Base-by-base conservation (phyloP, 1,140 invertebrate genomes). In the Choristoneura fumiferana region DNA sequence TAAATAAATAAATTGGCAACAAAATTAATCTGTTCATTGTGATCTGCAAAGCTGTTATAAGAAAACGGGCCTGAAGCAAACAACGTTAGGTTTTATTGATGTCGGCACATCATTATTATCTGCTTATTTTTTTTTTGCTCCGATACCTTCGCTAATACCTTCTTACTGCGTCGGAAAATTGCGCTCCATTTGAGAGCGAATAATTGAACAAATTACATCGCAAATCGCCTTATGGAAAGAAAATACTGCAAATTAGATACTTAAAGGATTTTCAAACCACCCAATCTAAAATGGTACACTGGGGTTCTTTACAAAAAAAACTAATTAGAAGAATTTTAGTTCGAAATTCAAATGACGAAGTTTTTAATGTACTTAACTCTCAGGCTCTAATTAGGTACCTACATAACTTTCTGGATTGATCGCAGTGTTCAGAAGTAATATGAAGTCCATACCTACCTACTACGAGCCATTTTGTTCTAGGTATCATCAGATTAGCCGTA, bases 241-340 rank as follows among this genome's bases (percentile, higher is more conserved):
- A 80, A 76, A 77, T 73, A 76, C 67, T 67, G 54, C 73, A 82
- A 84, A 87, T 84, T 78, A 78, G 73, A 67, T 74, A 76, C 71
- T 78, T 78, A 77, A 71, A 77, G 67, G 71, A 78, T 76, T 76
- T 68, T 58, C 56, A 17, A 64, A 67, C 69, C 62, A 72, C 74
- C 63, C 67, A 49, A 18, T 49, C 10, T 49, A 49, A 45, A 18
- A 45, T 49, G 0, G 29, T 22, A 8, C 22, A 49, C 12, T 45
- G 12, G 22, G 22, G 22, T 29, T 29, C 2, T 29, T 29, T 29
- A 29, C 22, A 29, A 6, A 29, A n/a, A n/a, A n/a, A n/a, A n/a
- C n/a, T n/a, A n/a, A n/a, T n/a, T n/a, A n/a, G n/a, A n/a, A n/a
- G n/a, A n/a, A n/a, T n/a, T n/a, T n/a, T n/a, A n/a, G n/a, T n/a